phyloP scores from a whole-genome alignment of 2,888 invertebrate genomes.

The Ganaspis brasiliensis region DNA sequence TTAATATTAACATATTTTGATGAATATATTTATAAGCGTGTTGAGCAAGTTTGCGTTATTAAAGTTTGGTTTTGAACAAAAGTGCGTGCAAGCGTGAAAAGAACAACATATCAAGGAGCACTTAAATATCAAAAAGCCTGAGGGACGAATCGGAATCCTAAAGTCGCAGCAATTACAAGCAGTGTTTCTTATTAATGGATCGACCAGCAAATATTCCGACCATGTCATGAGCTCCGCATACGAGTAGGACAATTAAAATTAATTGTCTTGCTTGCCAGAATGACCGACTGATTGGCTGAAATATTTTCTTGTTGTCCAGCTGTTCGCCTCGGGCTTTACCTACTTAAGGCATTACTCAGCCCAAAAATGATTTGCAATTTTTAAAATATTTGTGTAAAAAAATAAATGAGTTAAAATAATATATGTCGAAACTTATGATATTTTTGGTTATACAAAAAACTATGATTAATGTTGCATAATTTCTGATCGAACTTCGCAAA shows the following conservation, averaged over 20 bases:
- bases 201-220: constrained; percentile 58
- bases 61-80: constrained; percentile 7
- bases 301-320: constrained; percentile 69
- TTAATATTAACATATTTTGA: too few relatives aligned
- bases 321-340: constrained; percentile 54
- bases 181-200: constrained; percentile 71
- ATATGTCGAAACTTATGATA: too few relatives aligned
- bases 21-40: too few relatives aligned
- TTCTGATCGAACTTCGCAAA: too few relatives aligned
- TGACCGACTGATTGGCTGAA: constrained; percentile 70
- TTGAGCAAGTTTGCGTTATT: too few relatives aligned
- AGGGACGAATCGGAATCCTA: constrained; percentile 61
- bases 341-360: background rate
- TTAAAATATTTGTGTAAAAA: too few relatives aligned
- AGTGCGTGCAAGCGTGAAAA: constrained; percentile 69
- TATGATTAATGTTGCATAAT: too few relatives aligned
- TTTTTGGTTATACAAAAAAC: too few relatives aligned
- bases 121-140: constrained; percentile 40
- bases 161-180: constrained; percentile 70
- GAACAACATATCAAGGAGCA: constrained; percentile 65
- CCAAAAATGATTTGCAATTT: too few relatives aligned
- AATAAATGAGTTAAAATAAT: too few relatives aligned
- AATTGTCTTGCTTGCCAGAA: constrained; percentile 69
- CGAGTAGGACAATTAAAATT: constrained; percentile 74
- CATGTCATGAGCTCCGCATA: constrained; percentile 54